These are phyloP conservation scores for Acrobasis suavella DNA, from an alignment of 2,888 invertebrate species.

Conservation along the genomic window DNA sequence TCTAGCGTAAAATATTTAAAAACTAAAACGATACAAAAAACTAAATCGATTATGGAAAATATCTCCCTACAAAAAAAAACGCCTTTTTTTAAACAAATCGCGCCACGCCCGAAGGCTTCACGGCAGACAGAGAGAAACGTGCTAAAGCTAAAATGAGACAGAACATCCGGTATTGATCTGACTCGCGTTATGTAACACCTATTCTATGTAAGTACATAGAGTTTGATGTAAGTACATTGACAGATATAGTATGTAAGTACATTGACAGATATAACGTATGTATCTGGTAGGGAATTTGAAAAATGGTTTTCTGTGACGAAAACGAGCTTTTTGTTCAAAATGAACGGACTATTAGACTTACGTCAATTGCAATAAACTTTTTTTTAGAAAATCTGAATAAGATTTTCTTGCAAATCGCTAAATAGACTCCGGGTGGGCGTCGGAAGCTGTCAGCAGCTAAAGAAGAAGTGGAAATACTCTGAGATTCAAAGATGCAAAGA, in stretches of 20 bases:
- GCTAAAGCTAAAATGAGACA: neutral
- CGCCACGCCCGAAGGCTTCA: slow-evolving; percentile 11
- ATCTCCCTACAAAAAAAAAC: neutral
- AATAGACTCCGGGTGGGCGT: too few relatives aligned
- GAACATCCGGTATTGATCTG: slow-evolving; percentile 20
- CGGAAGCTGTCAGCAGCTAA: too few relatives aligned
- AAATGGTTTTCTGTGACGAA: neutral
- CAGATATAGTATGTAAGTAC: neutral
- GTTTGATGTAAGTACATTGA: too few relatives aligned
- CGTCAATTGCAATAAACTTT: too few relatives aligned
- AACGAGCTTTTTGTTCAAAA: too few relatives aligned
- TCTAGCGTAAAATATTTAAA: neutral
- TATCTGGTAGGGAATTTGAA: neutral
- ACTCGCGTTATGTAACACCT: neutral
- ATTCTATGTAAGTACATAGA: neutral
- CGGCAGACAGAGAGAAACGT: neutral
- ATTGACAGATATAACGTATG: neutral
- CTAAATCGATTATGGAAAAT: too few relatives aligned
- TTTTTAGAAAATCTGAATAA: too few relatives aligned
- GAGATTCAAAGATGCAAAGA: too few relatives aligned
- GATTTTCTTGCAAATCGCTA: too few relatives aligned
- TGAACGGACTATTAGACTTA: too few relatives aligned
- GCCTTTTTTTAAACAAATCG: neutral
- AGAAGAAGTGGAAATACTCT: too few relatives aligned
- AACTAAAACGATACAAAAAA: too few relatives aligned